Evolutionary conservation across 2,113 vertebrate species (phyloP).

Genomic region (Spea bombifrons): DNA sequence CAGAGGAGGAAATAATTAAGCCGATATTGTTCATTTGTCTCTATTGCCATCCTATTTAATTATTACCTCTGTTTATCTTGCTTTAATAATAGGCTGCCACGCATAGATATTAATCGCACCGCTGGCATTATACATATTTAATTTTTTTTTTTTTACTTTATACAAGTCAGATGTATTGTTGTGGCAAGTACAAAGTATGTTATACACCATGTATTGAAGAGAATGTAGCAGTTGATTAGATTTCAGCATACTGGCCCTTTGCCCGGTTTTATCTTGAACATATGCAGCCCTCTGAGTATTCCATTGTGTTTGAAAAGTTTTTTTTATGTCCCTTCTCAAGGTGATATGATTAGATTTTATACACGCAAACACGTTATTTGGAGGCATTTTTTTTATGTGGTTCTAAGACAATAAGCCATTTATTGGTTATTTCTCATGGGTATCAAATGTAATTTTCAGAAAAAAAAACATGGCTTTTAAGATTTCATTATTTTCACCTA

Average conservation of each 20-base stretch:
- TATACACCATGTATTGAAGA: too few relatives aligned
- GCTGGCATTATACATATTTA: not conserved
- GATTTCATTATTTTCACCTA: too few relatives aligned
- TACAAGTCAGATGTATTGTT: too few relatives aligned
- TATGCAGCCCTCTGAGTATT: too few relatives aligned
- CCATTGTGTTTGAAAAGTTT: not conserved
- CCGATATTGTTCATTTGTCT: not conserved
- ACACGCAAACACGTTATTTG: not conserved
- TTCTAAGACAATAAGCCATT: not conserved
- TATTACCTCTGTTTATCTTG: conserved; percentile 24
- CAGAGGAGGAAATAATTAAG: conserved; percentile 8
- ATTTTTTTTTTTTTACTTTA: not conserved
- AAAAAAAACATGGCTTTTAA: too few relatives aligned
- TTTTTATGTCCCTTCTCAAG: not conserved
- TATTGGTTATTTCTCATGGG: too few relatives aligned
- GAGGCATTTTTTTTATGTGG: not conserved
- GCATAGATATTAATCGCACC: not conserved
- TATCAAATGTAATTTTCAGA: too few relatives aligned
- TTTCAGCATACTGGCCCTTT: too few relatives aligned
- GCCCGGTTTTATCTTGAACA: too few relatives aligned
- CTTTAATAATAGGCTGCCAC: conserved; percentile 20
- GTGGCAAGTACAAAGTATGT: too few relatives aligned
- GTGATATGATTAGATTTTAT: conserved; percentile 12
- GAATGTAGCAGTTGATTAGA: too few relatives aligned
- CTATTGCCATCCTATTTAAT: conserved; percentile 13